These are phyloP conservation scores for Saimiri boliviensis DNA, from an alignment of 2,113 vertebrate genomes.

Conservation along the genomic window DNA sequence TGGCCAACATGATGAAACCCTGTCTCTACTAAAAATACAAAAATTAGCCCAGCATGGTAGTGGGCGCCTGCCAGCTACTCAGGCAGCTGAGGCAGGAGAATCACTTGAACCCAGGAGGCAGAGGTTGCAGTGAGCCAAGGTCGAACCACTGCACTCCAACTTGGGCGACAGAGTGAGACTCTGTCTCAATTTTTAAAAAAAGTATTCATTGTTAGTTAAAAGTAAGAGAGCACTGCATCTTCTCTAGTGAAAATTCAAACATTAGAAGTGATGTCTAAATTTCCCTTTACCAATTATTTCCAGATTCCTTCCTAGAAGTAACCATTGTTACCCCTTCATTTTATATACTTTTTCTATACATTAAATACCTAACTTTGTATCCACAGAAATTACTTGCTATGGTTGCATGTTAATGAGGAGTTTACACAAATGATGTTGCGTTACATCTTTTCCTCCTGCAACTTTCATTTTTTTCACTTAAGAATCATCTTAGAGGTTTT, in stretches of 20 bases:
- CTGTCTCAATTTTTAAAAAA: not conserved
- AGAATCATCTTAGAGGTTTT: slow-evolving; percentile 11
- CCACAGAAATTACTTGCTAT: not conserved
- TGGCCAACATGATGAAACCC: too few species aligned
- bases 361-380: not conserved
- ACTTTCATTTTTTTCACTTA: not conserved
- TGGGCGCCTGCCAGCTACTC: too few species aligned
- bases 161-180: too few species aligned
- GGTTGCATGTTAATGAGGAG: not conserved
- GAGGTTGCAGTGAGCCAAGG: too few species aligned
- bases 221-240: not conserved
- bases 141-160: too few species aligned
- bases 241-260: not conserved
- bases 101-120: too few species aligned
- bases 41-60: too few species aligned
- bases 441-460: not conserved
- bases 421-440: not conserved
- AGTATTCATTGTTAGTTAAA: not conserved
- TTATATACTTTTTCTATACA: not conserved
- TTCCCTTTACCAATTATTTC: not conserved
- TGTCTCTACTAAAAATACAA: too few species aligned
- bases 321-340: not conserved
- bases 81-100: too few species aligned
- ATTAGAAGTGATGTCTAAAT: not conserved
- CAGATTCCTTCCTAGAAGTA: not conserved